Percentiles rank a stretch among this genome's conserved stretches.
These are phyloP conservation scores for Melanotaenia maccullochi DNA, from an alignment of 2,797 vertebrate genomes.

Conservation along the genomic window DNA sequence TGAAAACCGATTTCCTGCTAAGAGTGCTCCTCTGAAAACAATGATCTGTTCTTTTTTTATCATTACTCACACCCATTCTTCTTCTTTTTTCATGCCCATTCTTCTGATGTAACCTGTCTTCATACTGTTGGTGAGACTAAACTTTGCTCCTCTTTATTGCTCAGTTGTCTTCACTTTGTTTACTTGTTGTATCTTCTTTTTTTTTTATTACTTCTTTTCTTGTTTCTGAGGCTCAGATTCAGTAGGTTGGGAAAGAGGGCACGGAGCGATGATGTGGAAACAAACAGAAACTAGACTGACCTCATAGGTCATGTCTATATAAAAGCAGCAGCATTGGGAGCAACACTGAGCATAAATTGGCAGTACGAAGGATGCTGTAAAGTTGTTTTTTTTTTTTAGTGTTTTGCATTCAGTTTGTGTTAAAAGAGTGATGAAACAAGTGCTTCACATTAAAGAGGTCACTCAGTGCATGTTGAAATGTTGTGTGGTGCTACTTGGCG, in stretches of 20 bases:
- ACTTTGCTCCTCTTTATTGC: conserved; percentile 1
- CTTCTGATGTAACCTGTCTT: conserved; percentile 19
- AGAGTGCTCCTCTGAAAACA: conserved; percentile 57
- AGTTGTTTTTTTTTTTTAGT: too few relatives aligned
- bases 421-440: conserved; percentile 6
- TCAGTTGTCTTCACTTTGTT: conserved; percentile 3
- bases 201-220: not conserved
- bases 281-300: conserved; percentile 19
- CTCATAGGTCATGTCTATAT: conserved; percentile 20
- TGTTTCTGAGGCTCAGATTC: conserved; percentile 4
- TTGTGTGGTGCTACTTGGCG: not conserved
- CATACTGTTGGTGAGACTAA: conserved; percentile 6
- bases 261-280: conserved; percentile 13
- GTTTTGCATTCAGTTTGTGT: not conserved
- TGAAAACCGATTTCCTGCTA: conserved; percentile 62
- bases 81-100: not conserved
- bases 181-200: conserved; percentile 1
- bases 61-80: conserved; percentile 6
- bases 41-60: conserved; percentile 52
- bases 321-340: conserved; percentile 6
- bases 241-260: not conserved
- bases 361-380: conserved; percentile 1
- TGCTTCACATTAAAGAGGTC: conserved; percentile 6
- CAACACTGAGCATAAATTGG: not conserved
- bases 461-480: not conserved